phyloP scores from a whole-genome alignment of 2,797 vertebrate genomes.

The Rhabdomys pumilio region DNA sequence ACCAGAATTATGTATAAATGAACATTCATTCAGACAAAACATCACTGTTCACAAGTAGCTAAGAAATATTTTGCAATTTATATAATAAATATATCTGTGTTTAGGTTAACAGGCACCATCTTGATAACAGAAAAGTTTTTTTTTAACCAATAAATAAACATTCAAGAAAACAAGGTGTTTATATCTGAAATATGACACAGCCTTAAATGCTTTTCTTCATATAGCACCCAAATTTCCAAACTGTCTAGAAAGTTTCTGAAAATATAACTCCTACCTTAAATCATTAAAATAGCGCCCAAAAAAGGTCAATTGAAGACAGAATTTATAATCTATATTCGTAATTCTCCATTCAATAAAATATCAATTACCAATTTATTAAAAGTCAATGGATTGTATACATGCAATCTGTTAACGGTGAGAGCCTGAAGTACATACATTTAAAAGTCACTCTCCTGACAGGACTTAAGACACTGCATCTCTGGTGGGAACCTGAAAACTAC shows the following conservation, averaged over 20 bases:
- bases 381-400: conserved; percentile 89
- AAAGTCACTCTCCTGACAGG: conserved; percentile 88
- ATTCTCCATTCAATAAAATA: conserved; percentile 88
- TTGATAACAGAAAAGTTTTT: conserved; percentile 77
- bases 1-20: conserved; percentile 73
- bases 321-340: conserved; percentile 83
- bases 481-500: conserved; percentile 86
- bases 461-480: conserved; percentile 90
- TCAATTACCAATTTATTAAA: conserved; percentile 89
- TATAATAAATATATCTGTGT: conserved; percentile 80
- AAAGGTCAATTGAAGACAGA: conserved; percentile 76
- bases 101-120: conserved; percentile 82
- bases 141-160: conserved; percentile 83
- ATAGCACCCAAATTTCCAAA: conserved; percentile 82
- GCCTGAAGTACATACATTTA: conserved; percentile 87
- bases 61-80: conserved; percentile 78
- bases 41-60: conserved; percentile 79
- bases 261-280: conserved; percentile 78
- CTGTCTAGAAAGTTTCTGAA: conserved; percentile 75
- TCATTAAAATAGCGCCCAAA: conserved; percentile 82
- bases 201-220: conserved; percentile 81
- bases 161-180: conserved; percentile 74
- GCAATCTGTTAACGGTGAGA: conserved; percentile 87
- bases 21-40: conserved; percentile 78
- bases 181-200: conserved; percentile 74